phyloP scores from a whole-genome alignment of 2,888 invertebrate genomes.

The Isoperla grammatica region DNA sequence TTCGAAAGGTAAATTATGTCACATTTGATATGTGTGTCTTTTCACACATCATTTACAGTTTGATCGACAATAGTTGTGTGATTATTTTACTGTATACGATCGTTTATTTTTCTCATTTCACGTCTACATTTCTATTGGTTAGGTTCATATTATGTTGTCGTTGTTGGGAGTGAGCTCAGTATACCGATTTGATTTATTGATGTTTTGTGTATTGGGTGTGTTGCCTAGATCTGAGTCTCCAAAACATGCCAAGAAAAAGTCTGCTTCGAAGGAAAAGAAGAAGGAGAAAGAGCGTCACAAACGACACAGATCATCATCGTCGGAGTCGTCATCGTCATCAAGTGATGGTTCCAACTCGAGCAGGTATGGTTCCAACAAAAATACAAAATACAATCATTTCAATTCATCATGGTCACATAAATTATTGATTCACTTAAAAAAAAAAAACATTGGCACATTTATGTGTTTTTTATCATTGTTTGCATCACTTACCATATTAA shows the following conservation, averaged over 20 bases:
- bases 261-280: conserved; percentile 40
- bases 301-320: conserved; percentile 27
- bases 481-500: too few species aligned
- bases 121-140: not conserved
- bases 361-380: conserved; percentile 40
- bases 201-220: conserved; percentile 19
- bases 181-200: not conserved
- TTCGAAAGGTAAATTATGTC: conserved; percentile 44
- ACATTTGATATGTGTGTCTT: conserved; percentile 26
- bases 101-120: not conserved
- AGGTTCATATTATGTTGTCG: not conserved
- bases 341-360: conserved; percentile 40
- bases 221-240: conserved; percentile 43
- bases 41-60: conserved; percentile 8
- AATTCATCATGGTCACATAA: too few species aligned
- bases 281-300: conserved; percentile 34
- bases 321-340: conserved; percentile 26
- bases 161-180: not conserved
- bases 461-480: too few species aligned
- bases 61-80: not conserved
- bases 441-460: not conserved
- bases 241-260: conserved; percentile 41
- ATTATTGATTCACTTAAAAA: too few species aligned
- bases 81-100: not conserved
- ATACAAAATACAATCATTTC: too few species aligned